Percentiles rank a stretch among this genome's conserved stretches.
These are phyloP conservation scores for Bombus sylvicola DNA, from an alignment of 1,140 invertebrate genomes.

Conservation along the genomic window DNA sequence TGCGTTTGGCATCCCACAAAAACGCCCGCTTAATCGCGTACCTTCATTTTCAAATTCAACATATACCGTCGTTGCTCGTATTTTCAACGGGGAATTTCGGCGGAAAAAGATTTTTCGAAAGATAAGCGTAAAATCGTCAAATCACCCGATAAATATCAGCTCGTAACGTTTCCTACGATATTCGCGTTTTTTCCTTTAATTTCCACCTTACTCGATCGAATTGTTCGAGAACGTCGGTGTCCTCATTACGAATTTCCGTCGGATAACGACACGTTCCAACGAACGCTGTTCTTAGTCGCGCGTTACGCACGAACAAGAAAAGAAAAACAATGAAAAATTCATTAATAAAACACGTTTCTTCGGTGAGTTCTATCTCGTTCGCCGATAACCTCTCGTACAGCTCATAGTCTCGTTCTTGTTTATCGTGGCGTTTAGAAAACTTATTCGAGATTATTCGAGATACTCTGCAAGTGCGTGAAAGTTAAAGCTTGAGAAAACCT, in stretches of 20 bases:
- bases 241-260: no score
- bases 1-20: conserved; percentile 46
- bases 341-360: no score
- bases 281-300: no score
- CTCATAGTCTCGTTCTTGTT: background rate
- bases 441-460: background rate
- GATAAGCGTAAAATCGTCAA: background rate
- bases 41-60: conserved; percentile 39
- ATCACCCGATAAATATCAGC: background rate
- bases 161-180: background rate
- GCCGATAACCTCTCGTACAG: no score
- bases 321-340: no score
- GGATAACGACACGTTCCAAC: no score
- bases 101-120: conserved; percentile 20
- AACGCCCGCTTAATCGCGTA: conserved; percentile 45
- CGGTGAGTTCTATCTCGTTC: no score
- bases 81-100: conserved; percentile 35
- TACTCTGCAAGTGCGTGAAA: no score
- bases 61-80: background rate
- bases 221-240: no score
- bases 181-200: background rate
- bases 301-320: no score
- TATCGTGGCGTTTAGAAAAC: background rate
- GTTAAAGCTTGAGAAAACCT: no score
- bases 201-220: no score